Percentiles rank a stretch among this genome's conserved stretches.
phyloP scores from a whole-genome alignment of 2,888 invertebrate genomes.

The Hirtodrosophila alboralis region DNA sequence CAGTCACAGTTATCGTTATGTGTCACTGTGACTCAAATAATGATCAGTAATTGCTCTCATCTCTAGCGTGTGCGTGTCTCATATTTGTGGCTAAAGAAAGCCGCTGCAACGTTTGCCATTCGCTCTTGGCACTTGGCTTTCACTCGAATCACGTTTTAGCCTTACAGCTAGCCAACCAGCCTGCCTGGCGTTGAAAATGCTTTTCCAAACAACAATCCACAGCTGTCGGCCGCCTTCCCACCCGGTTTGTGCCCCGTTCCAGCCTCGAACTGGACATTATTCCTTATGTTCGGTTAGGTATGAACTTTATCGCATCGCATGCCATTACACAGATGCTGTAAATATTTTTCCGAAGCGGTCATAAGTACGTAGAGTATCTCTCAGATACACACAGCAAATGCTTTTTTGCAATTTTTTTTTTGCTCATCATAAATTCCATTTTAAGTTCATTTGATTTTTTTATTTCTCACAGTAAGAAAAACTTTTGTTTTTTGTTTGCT shows the following conservation, averaged over 20 bases:
- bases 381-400: conserved; percentile 20
- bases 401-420: conserved; percentile 28
- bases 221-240: conserved; percentile 7
- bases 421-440: conserved; percentile 47
- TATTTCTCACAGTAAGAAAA: conserved; percentile 2
- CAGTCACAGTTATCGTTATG: too few relatives aligned
- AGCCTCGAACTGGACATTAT: conserved; percentile 25
- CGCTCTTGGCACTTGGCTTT: conserved; percentile 71
- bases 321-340: conserved; percentile 62
- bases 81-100: conserved; percentile 58
- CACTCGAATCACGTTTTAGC: conserved; percentile 66
- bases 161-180: background rate
- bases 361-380: conserved; percentile 44
- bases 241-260: background rate
- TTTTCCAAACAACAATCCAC: conserved; percentile 48
- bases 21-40: too few relatives aligned
- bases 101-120: conserved; percentile 46
- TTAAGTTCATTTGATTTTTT: conserved; percentile 14
- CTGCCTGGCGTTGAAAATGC: conserved; percentile 19
- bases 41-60: too few relatives aligned
- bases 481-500: conserved; percentile 10
- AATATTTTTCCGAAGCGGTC: conserved; percentile 53
- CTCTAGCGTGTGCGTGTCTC: conserved; percentile 21
- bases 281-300: conserved; percentile 30
- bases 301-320: conserved; percentile 58